Conservation (phyloP, 2,888 invertebrate species). For the Campopleginae sp. region DNA sequence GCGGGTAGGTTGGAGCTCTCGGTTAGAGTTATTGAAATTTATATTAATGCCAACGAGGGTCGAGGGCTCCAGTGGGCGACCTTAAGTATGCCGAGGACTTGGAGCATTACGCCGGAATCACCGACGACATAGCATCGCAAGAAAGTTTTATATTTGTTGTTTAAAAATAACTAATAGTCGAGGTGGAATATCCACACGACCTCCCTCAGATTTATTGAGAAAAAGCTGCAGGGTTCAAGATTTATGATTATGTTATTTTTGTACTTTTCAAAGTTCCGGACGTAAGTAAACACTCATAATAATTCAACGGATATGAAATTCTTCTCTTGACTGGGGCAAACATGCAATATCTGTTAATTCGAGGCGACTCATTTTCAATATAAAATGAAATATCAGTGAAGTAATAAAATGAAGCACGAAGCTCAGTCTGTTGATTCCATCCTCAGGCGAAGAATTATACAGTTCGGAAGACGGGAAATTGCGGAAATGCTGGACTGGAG, state of each 20-base stretch:
- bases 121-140: background rate
- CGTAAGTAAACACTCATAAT: background rate
- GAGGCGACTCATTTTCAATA: background rate
- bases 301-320: background rate
- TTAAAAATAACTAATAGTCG: background rate
- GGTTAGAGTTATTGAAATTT: conserved; percentile 77
- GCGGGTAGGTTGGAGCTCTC: conserved; percentile 64
- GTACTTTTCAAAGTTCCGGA: background rate
- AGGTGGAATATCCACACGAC: background rate
- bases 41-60: conserved; percentile 76
- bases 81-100: conserved; percentile 47
- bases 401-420: background rate
- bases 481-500: background rate
- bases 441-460: background rate
- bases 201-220: background rate
- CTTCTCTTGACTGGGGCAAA: background rate
- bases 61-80: conserved; percentile 68
- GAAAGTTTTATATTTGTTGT: background rate
- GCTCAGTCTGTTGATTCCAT: background rate
- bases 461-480: background rate
- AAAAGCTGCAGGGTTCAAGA: background rate
- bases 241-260: background rate
- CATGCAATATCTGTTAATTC: background rate
- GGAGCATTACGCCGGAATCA: background rate
- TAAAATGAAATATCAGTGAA: background rate